A percentile compares a stretch with the other conserved stretches of the same genome.
phyloP scores from a whole-genome alignment of 2,797 vertebrate species.

The Oophaga sylvatica region DNA sequence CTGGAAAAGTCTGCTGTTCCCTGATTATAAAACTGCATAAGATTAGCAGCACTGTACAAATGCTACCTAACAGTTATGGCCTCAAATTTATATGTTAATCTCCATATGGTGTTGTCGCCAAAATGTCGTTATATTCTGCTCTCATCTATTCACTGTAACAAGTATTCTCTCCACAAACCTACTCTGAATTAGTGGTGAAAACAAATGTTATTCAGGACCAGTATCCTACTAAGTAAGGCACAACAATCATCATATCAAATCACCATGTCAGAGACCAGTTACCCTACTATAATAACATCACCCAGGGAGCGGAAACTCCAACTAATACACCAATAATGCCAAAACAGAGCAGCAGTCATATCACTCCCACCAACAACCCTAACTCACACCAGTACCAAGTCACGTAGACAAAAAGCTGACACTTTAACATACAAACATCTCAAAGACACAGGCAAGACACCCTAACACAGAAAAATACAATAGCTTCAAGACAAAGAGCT shows the following conservation, averaged over 20 bases:
- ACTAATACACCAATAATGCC: too few species aligned
- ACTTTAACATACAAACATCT: neutral
- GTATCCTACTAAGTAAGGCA: neutral
- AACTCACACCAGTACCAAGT: too few species aligned
- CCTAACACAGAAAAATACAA: neutral
- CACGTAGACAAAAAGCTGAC: too few species aligned
- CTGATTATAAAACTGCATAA: slow-evolving; percentile 28
- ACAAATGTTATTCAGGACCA: neutral
- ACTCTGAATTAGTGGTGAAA: neutral
- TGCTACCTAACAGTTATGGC: slow-evolving; percentile 21
- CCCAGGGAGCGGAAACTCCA: neutral
- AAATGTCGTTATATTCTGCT: neutral
- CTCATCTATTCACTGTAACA: slow-evolving; percentile 1
- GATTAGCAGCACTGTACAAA: neutral
- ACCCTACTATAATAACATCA: neutral
- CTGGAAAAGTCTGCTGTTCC: slow-evolving; percentile 26
- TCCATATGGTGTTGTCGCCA: slow-evolving; percentile 25
- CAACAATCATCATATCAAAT: too few species aligned
- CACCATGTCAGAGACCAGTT: neutral
- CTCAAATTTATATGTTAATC: slow-evolving; percentile 48
- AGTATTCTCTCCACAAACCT: neutral
- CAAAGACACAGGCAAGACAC: neutral
- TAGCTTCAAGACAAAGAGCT: too few species aligned
- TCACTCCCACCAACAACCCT: too few species aligned
- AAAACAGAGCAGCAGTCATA: too few species aligned